Evolutionary conservation across 2,113 vertebrate species (phyloP), one percentile per base, ranked within the genome.

Genomic region (Cromileptes altivelis): DNA sequence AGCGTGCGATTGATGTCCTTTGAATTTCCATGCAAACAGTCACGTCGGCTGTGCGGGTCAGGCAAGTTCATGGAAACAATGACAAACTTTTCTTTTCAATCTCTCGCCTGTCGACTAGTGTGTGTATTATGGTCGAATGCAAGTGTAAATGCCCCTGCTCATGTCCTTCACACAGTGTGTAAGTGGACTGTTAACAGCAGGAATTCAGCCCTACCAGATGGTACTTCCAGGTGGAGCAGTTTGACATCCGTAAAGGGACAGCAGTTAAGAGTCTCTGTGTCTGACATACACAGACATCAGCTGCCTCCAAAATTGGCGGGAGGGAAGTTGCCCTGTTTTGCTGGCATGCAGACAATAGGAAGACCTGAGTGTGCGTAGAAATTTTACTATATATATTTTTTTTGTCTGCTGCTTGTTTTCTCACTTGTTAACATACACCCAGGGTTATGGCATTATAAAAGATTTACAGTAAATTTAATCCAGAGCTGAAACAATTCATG

Each of bases 221-320:
- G 88, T 37, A 78, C 60, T 18, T 87, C 79, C 87, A 92, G 90
- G 86, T 89, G 89, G 85, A 86, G 73, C 75, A 80, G 87, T 71
- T 78, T 64, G 71, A 87, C 75, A 52, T 70, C 58, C 15, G 15
- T 89, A 65, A 70, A 83, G 53, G 27, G 63, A 49, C 80, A 79
- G 49, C 82, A 65, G 85, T 77, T 82, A 74, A 55, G 63, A 80
- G 87, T 85, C 78, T 67, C 45, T 63, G 27, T 65, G 68, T 78
- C 76, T 80, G 70, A 85, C 83, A 62, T 30, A 25, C 63, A 52
- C 1, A 65, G 71, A 87, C 75, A 56, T 52, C 61, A 23, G 23
- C 72, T 45, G 11, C 13, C 40, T 85, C 72, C 15, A 70, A n/a
- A 67, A 53, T 4, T 18, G n/a, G 12, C 19, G 67, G 80, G 64